Evolutionary conservation across 2,888 invertebrate genomes (phyloP), one percentile per base, ranked within the genome.

Genomic region (Anorthoa munda): DNA sequence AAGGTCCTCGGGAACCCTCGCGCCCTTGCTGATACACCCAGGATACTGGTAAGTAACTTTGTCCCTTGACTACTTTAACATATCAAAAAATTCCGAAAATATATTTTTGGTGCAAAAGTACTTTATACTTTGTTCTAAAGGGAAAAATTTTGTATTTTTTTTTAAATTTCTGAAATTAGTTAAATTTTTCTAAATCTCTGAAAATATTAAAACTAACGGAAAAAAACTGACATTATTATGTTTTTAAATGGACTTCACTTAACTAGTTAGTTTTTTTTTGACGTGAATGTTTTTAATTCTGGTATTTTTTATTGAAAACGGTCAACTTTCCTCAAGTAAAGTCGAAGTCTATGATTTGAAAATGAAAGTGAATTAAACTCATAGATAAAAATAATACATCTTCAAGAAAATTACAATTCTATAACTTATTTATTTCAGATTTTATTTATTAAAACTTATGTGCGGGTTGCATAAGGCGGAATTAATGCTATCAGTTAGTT

Each of bases 31-130:
- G 7, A 31, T 31, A 31, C 2, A 18, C 12, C 23, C 9, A 1
- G 15, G 9, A 55, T 23, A 4, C 46, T 55, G 53, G 72, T 72
- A 51, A 48, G 72, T 18, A n/a, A n/a, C n/a, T n/a, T n/a, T n/a
- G n/a, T n/a, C 18, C 18, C 9, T 39, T 21, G 7, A 46, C 13
- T 15, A 31, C 7, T 15, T 21, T 39, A 17, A 2, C 4, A 3
- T 58, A 39, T 50, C 7, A 39, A 39, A 39, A 39, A 39, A 39
- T 9, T 9, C 31, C 39, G 39, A 3, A 23, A 46, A n/a, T 4
- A 18, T 15, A 3, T 2, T 12, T 17, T n/a, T 12, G 7, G 1
- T 12, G 5, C 4, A 17, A 12, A 58, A 31, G 17, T 17, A 21
- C 3, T 31, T 50, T 31, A 0, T 18, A 51, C 7, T 48, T 46